These are phyloP conservation scores for Girardinichthys multiradiatus DNA, from an alignment of 2,113 vertebrate species.

Conservation along the genomic window DNA sequence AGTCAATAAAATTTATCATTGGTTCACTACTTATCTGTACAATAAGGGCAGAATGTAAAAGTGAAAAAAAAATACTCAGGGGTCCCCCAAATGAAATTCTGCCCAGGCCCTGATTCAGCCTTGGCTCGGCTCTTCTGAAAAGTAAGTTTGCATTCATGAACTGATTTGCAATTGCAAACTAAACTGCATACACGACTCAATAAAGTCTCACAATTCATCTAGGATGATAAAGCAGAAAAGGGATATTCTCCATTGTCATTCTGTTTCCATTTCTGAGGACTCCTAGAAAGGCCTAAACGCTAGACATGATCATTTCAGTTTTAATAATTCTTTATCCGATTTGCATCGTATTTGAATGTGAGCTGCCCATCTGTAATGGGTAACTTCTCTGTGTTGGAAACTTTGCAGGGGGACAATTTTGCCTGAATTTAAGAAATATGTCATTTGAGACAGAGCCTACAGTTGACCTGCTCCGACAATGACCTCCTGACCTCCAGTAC, in stretches of 20 bases:
- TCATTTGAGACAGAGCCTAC: slow-evolving; percentile 62
- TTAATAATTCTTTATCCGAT: too few species aligned
- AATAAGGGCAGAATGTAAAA: background rate
- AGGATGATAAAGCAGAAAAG: too few species aligned
- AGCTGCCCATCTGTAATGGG: background rate
- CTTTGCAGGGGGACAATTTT: too few species aligned
- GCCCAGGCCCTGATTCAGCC: background rate
- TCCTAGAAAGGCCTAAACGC: background rate
- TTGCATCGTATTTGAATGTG: too few species aligned
- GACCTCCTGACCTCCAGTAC: slow-evolving; percentile 27
- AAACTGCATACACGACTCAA: too few species aligned
- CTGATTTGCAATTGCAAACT: background rate
- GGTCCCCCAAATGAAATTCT: background rate
- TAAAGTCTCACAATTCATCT: too few species aligned
- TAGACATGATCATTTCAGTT: background rate
- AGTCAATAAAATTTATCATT: background rate
- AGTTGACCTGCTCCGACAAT: slow-evolving; percentile 12
- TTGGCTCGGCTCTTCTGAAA: background rate
- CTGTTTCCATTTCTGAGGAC: background rate
- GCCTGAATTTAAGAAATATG: slow-evolving; percentile 7
- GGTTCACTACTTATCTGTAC: background rate
- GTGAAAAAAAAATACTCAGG: background rate
- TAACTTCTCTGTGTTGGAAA: too few species aligned
- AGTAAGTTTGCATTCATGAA: background rate
- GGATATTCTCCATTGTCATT: background rate